These are phyloP conservation scores for Cataglyphis livida DNA, from an alignment of 2,888 invertebrate genomes.

Conservation along the genomic window DNA sequence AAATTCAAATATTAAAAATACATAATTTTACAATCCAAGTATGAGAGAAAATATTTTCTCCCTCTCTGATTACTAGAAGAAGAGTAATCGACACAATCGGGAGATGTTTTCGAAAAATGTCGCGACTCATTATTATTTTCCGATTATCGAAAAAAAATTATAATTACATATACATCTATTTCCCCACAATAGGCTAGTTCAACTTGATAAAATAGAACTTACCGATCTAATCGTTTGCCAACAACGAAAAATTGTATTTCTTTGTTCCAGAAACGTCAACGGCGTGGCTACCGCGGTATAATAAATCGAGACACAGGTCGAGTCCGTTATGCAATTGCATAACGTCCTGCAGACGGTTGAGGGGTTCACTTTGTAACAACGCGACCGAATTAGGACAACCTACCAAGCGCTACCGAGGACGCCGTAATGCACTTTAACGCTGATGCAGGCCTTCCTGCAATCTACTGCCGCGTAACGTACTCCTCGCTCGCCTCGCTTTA, in stretches of 20 bases:
- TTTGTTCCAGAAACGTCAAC: slow-evolving; percentile 42
- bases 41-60: neutral
- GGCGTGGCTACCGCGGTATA: slow-evolving; percentile 42
- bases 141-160: neutral
- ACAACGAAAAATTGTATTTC: neutral
- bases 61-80: neutral
- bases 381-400: slow-evolving; percentile 54
- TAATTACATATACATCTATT: neutral
- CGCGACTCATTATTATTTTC: neutral
- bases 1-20: slow-evolving; percentile 4
- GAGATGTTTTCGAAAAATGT: neutral
- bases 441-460: slow-evolving; percentile 59
- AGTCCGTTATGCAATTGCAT: slow-evolving; percentile 70
- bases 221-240: neutral
- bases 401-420: slow-evolving; percentile 48
- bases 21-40: neutral
- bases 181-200: neutral
- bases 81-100: neutral
- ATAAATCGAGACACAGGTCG: slow-evolving; percentile 55
- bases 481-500: slow-evolving; percentile 45
- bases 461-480: slow-evolving; percentile 39
- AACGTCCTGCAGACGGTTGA: slow-evolving; percentile 47
- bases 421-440: slow-evolving; percentile 52
- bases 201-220: neutral
- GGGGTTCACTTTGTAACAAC: slow-evolving; percentile 27